Evolutionary conservation across 2,113 vertebrate species (phyloP).

Genomic region (Hydropotes inermis): DNA sequence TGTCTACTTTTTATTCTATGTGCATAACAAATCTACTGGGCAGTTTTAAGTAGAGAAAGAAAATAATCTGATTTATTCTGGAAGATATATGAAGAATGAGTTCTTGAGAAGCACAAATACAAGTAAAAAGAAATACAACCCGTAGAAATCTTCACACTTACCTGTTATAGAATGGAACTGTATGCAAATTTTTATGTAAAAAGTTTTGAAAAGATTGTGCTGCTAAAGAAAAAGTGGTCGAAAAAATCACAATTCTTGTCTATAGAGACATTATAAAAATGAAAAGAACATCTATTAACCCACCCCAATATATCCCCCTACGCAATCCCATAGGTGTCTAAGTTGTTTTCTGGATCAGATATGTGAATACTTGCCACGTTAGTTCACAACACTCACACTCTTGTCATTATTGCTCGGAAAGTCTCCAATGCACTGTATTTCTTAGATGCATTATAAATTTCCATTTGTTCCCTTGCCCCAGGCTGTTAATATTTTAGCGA

Average conservation of each 20-base stretch:
- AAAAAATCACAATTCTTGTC: background rate
- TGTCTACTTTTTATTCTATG: background rate
- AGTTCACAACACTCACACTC: background rate
- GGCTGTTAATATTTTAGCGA: constrained; percentile 45
- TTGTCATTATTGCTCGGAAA: background rate
- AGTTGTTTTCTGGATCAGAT: background rate
- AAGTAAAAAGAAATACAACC: background rate
- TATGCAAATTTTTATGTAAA: background rate
- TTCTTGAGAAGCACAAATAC: background rate
- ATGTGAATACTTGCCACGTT: background rate
- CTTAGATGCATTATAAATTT: background rate
- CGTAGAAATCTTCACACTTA: background rate
- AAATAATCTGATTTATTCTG: background rate
- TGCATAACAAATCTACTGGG: background rate
- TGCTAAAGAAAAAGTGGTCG: background rate
- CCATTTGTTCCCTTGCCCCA: constrained; percentile 29
- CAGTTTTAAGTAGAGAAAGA: background rate
- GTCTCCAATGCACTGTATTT: background rate
- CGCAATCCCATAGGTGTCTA: background rate
- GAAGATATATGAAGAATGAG: background rate
- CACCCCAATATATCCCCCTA: background rate
- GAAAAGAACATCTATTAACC: background rate
- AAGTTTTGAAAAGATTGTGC: background rate
- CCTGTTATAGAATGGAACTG: background rate
- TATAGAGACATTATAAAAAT: background rate